A percentile compares a stretch with the other conserved stretches of the same genome.
phyloP scores from a whole-genome alignment of 2,888 invertebrate species.

The Atethmia centrago region DNA sequence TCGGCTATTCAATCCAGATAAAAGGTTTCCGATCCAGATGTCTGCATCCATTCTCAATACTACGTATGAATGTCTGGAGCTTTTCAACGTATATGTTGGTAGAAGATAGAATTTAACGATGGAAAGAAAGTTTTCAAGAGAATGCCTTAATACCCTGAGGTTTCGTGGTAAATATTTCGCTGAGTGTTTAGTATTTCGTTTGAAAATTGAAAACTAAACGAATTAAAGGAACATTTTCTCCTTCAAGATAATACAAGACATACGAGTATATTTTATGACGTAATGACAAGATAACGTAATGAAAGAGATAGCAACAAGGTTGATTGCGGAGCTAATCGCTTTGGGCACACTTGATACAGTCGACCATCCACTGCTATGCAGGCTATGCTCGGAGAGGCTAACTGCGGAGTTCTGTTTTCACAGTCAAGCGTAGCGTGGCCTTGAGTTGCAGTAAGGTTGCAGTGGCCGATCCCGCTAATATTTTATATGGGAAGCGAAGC shows the following conservation, averaged over 20 bases:
- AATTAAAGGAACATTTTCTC: background rate
- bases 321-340: background rate
- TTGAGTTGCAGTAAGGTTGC: background rate
- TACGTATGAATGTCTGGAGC: conserved; percentile 46
- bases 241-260: no score
- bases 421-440: background rate
- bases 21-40: conserved; percentile 71
- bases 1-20: conserved; percentile 72
- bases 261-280: background rate
- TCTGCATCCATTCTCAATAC: conserved; percentile 62
- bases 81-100: conserved; percentile 24
- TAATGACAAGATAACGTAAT: background rate
- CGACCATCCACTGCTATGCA: background rate
- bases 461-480: background rate
- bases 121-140: background rate
- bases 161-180: conserved; percentile 1
- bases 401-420: background rate
- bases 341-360: background rate
- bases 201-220: background rate
- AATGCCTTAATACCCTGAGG: background rate
- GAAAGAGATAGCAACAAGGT: background rate
- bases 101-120: conserved; percentile 27
- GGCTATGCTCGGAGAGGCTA: background rate
- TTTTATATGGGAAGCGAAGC: background rate
- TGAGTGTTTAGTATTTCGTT: background rate